Percentiles rank a stretch among this genome's conserved stretches.
Evolutionary conservation across 2,888 invertebrate genomes (phyloP).

Genomic region (Ophion ventricosus): DNA sequence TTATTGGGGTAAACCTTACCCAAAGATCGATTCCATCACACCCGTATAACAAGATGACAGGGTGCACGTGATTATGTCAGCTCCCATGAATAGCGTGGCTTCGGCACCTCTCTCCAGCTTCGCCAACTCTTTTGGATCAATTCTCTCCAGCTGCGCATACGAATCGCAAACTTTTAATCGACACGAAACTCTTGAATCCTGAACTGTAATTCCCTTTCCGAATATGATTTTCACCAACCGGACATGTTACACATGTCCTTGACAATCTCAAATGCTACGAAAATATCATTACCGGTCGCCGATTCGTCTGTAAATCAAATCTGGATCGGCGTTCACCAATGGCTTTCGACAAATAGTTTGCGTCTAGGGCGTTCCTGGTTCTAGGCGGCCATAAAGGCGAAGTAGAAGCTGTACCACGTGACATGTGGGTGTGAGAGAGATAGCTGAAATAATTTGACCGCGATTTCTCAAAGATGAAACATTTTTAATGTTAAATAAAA

Average conservation of each 20-base stretch:
- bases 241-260: not conserved
- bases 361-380: conserved; percentile 51
- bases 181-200: not conserved
- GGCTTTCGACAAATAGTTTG: conserved; percentile 61
- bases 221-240: too few relatives aligned
- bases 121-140: conserved; percentile 64
- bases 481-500: too few relatives aligned
- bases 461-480: too few relatives aligned
- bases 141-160: conserved; percentile 29
- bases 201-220: too few relatives aligned
- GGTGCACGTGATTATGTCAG: conserved; percentile 90
- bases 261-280: not conserved
- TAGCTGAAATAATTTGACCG: too few relatives aligned
- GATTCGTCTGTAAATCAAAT: conserved; percentile 68
- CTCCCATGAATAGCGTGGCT: conserved; percentile 84
- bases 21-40: conserved; percentile 80
- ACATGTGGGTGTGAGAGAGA: too few relatives aligned
- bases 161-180: conserved; percentile 13
- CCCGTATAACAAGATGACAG: conserved; percentile 85
- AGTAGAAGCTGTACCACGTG: too few relatives aligned
- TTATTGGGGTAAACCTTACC: conserved; percentile 60
- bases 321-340: conserved; percentile 62
- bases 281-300: conserved; percentile 56
- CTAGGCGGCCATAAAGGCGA: conserved; percentile 23
- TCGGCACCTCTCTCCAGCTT: conserved; percentile 76